Conservation (phyloP, 2,797 vertebrate species). For the Lithobates sylvaticus region DNA sequence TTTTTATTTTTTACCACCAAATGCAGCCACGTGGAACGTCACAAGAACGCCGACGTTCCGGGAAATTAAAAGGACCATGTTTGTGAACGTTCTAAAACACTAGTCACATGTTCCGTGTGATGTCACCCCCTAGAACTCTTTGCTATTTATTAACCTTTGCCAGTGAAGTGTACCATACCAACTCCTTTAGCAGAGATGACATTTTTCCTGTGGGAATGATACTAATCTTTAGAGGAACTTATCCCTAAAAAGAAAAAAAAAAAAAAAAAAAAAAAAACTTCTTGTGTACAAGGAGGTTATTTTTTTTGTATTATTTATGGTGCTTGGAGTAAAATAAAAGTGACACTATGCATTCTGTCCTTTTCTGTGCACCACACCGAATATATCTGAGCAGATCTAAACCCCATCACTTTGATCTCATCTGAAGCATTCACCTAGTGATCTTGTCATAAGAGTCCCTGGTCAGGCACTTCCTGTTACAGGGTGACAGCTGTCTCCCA, state of each 20-base stretch:
- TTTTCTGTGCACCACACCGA: neutral
- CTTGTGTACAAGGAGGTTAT: constrained; percentile 32
- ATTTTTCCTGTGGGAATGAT: constrained; percentile 41
- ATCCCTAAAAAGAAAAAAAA: constrained; percentile 1
- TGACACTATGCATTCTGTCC: constrained; percentile 44
- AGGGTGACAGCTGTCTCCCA: too few relatives aligned
- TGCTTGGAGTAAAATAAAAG: constrained; percentile 43
- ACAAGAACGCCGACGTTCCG: too few relatives aligned
- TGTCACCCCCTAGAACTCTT: neutral
- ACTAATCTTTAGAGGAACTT: constrained; percentile 47
- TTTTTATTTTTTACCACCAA: too few relatives aligned
- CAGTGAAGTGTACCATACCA: constrained; percentile 21
- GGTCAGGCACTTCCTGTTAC: too few relatives aligned
- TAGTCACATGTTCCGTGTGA: neutral
- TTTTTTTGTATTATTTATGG: constrained; percentile 48
- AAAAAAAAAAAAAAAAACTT: neutral
- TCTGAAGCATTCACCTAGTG: too few relatives aligned
- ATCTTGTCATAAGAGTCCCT: too few relatives aligned
- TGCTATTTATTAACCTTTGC: constrained; percentile 38
- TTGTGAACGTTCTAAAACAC: neutral
- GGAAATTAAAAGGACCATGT: too few relatives aligned
- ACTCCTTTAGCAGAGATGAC: constrained; percentile 33
- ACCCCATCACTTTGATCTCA: too few relatives aligned
- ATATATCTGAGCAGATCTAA: too few relatives aligned
- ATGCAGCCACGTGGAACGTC: too few relatives aligned